Base-by-base conservation (phyloP, 1,140 invertebrate genomes). In the Cecropterus lyciades region DNA sequence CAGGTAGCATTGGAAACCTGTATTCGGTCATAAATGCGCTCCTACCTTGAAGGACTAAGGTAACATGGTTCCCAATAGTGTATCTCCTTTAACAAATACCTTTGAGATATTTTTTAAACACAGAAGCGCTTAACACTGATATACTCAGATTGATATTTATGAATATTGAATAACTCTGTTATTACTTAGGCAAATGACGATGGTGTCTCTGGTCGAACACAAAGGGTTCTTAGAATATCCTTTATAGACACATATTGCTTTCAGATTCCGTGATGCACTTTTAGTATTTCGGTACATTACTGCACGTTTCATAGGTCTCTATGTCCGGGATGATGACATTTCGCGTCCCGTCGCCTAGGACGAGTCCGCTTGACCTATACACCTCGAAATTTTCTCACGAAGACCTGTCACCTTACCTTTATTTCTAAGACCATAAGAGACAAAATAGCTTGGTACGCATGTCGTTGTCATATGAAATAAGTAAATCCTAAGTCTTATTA, bases 321-420 rank as follows among this genome's bases (percentile, higher is more conserved):
- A 68, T 51, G 68, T 73, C 70, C 75, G 75, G 75, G 70, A 79
- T 68, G 72, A 69, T 84, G 82, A 84, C 82, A 84, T 84, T 84
- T 84, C 59, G 67, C 70, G 65, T 67, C 69, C 67, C 66, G 73
- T 67, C 24, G 13, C 17, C 3, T 49, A 37, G 43, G 45, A 60
- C 69, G 62, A 67, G 69, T 64, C 72, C 71, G 69, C 57, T 72
- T 75, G 79, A 81, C 79, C 79, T 77, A 78, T 79, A 72, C 67
- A 49, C 72, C 37, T 77, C 13, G 7, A 49, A 7, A 45, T 10
- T 27, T 33, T n/a, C 5, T 48, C 3, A 60, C 27, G 11, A 60
- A 37, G 45, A 49, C 57, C 9, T 37, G 8, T 13, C 27, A 0
- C 13, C 13, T 17, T 14, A 13, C 27, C 15, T 37, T 40, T 62